Conservation (phyloP, 2,797 vertebrate genomes). For the Lateolabrax maculatus region DNA sequence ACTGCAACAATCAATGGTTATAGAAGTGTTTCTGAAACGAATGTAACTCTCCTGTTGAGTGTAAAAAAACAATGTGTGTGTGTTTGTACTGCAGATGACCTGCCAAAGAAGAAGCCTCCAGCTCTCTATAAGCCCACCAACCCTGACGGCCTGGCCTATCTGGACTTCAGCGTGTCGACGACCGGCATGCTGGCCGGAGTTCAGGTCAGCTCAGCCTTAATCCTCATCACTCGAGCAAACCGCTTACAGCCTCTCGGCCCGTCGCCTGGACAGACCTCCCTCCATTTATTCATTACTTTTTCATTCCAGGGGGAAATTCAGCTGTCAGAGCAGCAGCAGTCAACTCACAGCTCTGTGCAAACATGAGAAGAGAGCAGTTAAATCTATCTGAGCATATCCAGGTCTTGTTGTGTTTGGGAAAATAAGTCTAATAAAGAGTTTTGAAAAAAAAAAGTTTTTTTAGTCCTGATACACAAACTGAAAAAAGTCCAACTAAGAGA, state of each 20-base stretch:
- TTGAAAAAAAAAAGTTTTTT: no score
- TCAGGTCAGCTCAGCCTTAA: constrained; percentile 86
- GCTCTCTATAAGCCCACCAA: constrained; percentile 98
- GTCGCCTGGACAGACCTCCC: neutral
- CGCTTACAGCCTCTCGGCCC: neutral
- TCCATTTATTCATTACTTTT: neutral
- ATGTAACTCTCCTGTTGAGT: neutral
- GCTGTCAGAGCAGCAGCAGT: neutral
- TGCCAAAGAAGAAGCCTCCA: constrained; percentile 98
- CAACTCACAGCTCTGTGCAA: neutral
- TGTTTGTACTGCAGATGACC: constrained; percentile 89
- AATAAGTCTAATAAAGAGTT: neutral
- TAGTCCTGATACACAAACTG: neutral
- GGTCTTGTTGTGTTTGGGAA: neutral
- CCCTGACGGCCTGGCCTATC: constrained; percentile 96
- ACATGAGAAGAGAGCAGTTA: neutral
- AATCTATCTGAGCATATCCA: no score
- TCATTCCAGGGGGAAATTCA: neutral
- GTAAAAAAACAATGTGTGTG: constrained; percentile 28
- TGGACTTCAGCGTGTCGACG: constrained; percentile 99
- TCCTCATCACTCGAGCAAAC: neutral
- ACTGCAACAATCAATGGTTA: neutral
- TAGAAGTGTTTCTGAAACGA: constrained; percentile 1
- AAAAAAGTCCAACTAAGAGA: no score
- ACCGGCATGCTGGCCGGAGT: constrained; percentile 99